A percentile compares a stretch with the other conserved stretches of the same genome.
These are phyloP conservation scores for Anisognathus igniventris DNA, from an alignment of 2,797 vertebrate genomes.

Conservation along the genomic window DNA sequence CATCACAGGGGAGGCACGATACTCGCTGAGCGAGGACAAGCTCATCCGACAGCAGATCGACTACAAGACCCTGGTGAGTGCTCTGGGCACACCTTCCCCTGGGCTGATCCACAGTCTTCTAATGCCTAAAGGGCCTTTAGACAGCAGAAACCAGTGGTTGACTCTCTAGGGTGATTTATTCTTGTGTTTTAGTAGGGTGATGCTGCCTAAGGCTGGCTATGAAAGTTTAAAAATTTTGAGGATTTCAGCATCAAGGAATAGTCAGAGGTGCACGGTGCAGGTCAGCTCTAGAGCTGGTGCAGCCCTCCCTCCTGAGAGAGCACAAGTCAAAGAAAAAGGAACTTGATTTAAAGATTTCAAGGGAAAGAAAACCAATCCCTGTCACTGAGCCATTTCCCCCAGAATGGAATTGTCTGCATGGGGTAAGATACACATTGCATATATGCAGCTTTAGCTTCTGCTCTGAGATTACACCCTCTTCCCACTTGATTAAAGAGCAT, in stretches of 20 bases:
- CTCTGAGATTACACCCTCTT: background rate
- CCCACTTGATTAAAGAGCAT: background rate
- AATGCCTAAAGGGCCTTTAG: background rate
- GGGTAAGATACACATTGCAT: background rate
- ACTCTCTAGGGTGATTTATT: background rate
- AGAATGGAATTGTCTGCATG: background rate
- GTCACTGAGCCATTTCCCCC: background rate
- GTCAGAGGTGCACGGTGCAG: background rate
- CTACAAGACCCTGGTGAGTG: conserved; percentile 95
- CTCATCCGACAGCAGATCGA: conserved; percentile 98
- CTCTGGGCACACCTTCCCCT: background rate
- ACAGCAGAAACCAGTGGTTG: background rate
- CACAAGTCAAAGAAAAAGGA: background rate
- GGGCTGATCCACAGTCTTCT: background rate
- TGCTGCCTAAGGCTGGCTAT: background rate
- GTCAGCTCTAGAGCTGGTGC: background rate
- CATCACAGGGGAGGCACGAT: conserved; percentile 95
- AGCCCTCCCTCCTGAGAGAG: background rate
- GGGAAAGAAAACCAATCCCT: background rate
- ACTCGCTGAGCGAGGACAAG: conserved; percentile 97
- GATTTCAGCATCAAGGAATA: background rate
- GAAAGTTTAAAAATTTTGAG: background rate
- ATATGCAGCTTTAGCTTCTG: background rate
- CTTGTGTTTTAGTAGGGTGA: background rate
- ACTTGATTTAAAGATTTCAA: background rate